Evolutionary conservation across 2,888 invertebrate genomes (phyloP), one percentile per base, ranked within the genome.

Genomic region (Agrochola lychnidis): DNA sequence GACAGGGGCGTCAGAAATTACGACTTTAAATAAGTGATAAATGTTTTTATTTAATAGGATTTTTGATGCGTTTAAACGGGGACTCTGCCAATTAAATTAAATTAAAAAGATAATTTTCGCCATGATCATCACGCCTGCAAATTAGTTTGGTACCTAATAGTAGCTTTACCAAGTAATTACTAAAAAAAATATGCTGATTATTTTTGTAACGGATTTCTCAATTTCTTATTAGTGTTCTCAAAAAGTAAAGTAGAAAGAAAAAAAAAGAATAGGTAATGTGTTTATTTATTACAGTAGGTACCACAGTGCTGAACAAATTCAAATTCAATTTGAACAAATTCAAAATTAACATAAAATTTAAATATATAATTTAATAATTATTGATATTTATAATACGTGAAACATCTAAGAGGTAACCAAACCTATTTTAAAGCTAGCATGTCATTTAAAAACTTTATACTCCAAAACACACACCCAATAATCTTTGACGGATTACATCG

Each of bases 1-100:
- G 85, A 76, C 76, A 78, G 77, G 64, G 72, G 69, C 75, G 61
- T 73, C 67, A 64, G 48, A 74, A 78, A 63, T 78, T 57, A 73
- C 70, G 36, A 75, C 57, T 22, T 22, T 67, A 59, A 83, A 76
- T 68, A 73, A 51, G 64, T 81, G 68, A 76, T 77, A 71, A 70
- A 61, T 64, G 66, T 72, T 72, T 51, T n/a, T 57, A 64, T 64
- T 79, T 74, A 79, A 63, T 73, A 73, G 22, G 30, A 51, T 78
- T 77, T 77, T 78, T 77, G 62, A 77, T 63, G 12, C n/a, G 25
- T 42, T 72, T 45, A 48, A 45, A 56, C 48, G 66, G 30, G 45
- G 40, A 56, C 12, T 42, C 3, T 22, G 30, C 42, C 36, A 22
- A 10, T 22, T 14, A 81, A 76, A 76, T 62, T 56, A 81, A 76